These are phyloP conservation scores for Mobula hypostoma DNA, from an alignment of 2,113 vertebrate genomes.

Conservation along the genomic window DNA sequence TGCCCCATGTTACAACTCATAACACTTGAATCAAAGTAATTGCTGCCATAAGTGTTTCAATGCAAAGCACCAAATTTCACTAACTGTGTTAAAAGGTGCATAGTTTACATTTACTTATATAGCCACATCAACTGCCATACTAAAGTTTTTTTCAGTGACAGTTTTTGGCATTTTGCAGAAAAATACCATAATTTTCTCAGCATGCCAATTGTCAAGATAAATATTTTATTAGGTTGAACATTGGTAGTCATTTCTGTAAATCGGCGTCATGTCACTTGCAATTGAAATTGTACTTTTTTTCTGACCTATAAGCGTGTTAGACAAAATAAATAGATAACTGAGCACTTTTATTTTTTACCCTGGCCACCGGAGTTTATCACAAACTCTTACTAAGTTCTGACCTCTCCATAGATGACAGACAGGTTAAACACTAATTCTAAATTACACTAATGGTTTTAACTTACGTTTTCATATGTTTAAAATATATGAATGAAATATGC, in stretches of 20 bases:
- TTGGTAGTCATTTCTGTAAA: neutral
- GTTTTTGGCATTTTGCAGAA: neutral
- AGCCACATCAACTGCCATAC: neutral
- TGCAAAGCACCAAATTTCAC: neutral
- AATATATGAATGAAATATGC: neutral
- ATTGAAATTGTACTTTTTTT: neutral
- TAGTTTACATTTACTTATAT: neutral
- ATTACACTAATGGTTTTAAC: neutral
- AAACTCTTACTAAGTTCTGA: neutral
- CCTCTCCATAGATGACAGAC: neutral
- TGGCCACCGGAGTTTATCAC: neutral
- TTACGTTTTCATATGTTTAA: neutral
- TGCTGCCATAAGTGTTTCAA: neutral
- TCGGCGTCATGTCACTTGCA: neutral
- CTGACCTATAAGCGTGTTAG: neutral
- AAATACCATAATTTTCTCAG: neutral
- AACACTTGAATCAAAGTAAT: neutral
- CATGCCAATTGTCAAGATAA: neutral
- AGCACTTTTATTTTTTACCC: neutral
- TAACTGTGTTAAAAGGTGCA: neutral
- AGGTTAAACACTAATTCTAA: neutral
- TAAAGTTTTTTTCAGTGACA: neutral
- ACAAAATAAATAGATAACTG: neutral
- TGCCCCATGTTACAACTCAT: neutral
- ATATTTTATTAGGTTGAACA: neutral